Conservation (phyloP, 92 coral and sea anemone species). For the Phenganax stokvisi region DNA sequence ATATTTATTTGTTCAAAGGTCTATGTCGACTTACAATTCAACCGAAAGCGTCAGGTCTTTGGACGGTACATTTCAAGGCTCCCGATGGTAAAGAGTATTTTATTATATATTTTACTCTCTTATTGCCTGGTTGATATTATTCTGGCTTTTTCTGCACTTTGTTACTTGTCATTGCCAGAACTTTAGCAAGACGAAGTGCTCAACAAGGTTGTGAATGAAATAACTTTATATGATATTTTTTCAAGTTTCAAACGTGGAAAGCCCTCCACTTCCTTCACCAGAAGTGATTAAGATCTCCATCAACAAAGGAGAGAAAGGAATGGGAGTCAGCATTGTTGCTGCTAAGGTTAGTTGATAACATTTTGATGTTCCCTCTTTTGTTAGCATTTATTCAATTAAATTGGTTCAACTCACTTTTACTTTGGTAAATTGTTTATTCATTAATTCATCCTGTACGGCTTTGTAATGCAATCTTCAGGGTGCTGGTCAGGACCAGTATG, state of each 20-base stretch:
- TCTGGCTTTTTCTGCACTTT: background rate
- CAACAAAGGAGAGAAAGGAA: conserved; percentile 92
- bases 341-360: conserved; percentile 68
- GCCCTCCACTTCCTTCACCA: conserved; percentile 32
- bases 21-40: conserved; percentile 79
- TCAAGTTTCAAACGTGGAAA: conserved; percentile 18
- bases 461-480: conserved; percentile 46
- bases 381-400: no score
- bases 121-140: background rate
- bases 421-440: no score
- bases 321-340: conserved; percentile 99
- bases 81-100: background rate
- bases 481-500: conserved; percentile 74
- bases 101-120: background rate
- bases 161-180: no score
- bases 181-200: no score
- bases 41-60: conserved; percentile 73
- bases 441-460: background rate
- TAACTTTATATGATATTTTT: background rate
- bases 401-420: no score
- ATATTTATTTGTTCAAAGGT: conserved; percentile 41
- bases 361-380: no score
- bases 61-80: conserved; percentile 69
- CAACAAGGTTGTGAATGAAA: background rate
- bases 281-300: conserved; percentile 66